Evolutionary conservation across 2,888 invertebrate genomes (phyloP), one percentile per base, ranked within the genome.

Genomic region (Melieria picta): DNA sequence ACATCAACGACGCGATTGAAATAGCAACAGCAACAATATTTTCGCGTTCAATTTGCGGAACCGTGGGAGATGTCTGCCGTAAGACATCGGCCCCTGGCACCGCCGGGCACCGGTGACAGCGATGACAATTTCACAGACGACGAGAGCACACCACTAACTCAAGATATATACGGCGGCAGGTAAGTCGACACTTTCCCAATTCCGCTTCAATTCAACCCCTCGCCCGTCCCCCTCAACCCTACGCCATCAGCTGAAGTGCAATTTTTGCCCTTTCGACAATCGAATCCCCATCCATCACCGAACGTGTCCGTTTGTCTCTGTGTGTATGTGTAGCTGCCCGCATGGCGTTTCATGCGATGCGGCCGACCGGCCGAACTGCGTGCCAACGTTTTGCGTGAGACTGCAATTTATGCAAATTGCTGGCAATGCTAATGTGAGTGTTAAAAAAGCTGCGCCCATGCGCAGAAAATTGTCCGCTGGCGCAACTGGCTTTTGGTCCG

Each of bases 91-190:
- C 89, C 92, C 78, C 87, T 88, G 79, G 85, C 82, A 77, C 84
- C 85, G 76, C 83, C 85, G 74, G 85, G 85, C 62, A 91, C 90
- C 81, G 80, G 84, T 78, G 90, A 88, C 78, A 92, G 93, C 86
- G 92, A 93, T 86, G 90, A 92, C 80, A 93, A 94, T 87, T 91
- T 91, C 84, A 93, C 94, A 55, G 95, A 95, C 87, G 96, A 96
- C 83, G 95, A 96, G 88, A 93, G 93, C 81, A 91, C 94, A 76
- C 96, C 96, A 76, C 91, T 95, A 82, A 93, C 93, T 76, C 93
- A 94, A 83, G 95, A 95, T 83, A 94, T 95, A 82, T 96, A 96
- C 85, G 94, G 94, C 77, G 96, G 95, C 89, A 95, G 96, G 96
- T 96, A 89, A 88, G 89, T 79, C 66, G 9, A 16, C 11, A 55